Percentiles rank a stretch among this genome's conserved stretches.
Conservation (phyloP, 2,113 vertebrate genomes). For the Uria lomvia region DNA sequence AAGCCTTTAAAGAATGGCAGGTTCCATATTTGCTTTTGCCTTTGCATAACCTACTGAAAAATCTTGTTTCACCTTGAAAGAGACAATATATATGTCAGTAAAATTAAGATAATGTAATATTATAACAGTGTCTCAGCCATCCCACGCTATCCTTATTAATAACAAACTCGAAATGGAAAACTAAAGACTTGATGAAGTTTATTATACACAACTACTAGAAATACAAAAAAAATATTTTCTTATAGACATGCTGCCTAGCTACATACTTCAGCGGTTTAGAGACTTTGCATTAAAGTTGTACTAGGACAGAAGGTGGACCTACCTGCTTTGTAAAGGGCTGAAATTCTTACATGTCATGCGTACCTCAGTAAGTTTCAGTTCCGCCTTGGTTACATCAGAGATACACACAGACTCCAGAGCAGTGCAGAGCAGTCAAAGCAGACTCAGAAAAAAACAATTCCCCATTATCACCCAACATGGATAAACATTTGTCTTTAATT, state of each 20-base stretch:
- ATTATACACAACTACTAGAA: neutral
- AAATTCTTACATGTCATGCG: fast-evolving
- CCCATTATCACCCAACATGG: fast-evolving
- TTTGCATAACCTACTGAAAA: neutral
- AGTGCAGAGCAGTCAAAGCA: neutral
- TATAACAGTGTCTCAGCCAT: neutral
- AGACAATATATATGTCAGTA: neutral
- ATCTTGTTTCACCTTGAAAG: neutral
- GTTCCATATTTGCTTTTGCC: neutral
- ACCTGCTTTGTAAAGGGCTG: neutral
- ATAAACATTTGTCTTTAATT: neutral
- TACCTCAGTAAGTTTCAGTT: neutral
- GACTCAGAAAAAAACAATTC: neutral
- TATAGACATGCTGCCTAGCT: neutral
- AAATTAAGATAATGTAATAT: neutral
- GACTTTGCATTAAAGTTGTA: neutral
- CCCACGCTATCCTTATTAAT: neutral
- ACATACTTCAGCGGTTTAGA: neutral
- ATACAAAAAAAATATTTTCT: neutral
- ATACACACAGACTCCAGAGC: neutral
- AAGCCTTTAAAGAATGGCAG: neutral
- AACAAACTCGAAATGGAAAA: neutral
- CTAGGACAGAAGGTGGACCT: neutral
- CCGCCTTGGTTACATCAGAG: neutral
- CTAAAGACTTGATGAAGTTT: neutral